phyloP scores from a whole-genome alignment of 2,888 invertebrate species.

The Ophion slaviceki region DNA sequence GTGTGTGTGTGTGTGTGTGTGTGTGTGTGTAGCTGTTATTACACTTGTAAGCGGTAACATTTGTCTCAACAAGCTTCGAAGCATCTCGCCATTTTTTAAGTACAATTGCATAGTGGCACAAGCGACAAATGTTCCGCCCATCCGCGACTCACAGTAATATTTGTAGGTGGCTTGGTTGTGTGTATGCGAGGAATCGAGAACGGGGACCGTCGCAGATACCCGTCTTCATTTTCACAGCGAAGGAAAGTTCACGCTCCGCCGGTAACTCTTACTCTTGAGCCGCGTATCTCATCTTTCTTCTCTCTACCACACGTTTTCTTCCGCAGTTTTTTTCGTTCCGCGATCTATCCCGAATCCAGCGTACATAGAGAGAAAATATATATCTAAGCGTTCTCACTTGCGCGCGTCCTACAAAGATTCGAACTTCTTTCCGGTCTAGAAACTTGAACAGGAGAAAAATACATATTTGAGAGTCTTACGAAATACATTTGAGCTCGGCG shows the following conservation, averaged over 20 bases:
- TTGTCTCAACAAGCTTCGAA: neutral
- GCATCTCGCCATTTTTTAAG: neutral
- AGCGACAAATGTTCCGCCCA: conserved; percentile 22
- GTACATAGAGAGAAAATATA: neutral
- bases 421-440: conserved; percentile 32
- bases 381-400: neutral
- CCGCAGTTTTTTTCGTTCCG: neutral
- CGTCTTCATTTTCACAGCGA: conserved; percentile 47
- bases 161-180: neutral
- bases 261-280: conserved; percentile 41
- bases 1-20: neutral
- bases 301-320: neutral
- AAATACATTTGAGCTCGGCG: neutral
- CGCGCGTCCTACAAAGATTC: neutral
- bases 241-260: conserved; percentile 42
- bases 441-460: conserved; percentile 1
- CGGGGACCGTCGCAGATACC: conserved; percentile 36
- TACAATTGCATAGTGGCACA: conserved; percentile 20
- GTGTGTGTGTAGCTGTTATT: neutral
- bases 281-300: conserved; percentile 25
- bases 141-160: conserved; percentile 24
- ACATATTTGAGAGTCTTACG: neutral
- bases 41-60: conserved; percentile 27
- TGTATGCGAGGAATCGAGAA: conserved; percentile 10
- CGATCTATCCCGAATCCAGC: conserved; percentile 23